Evolutionary conservation across 2,888 invertebrate genomes (phyloP).

Genomic region (Clusia tigrina): DNA sequence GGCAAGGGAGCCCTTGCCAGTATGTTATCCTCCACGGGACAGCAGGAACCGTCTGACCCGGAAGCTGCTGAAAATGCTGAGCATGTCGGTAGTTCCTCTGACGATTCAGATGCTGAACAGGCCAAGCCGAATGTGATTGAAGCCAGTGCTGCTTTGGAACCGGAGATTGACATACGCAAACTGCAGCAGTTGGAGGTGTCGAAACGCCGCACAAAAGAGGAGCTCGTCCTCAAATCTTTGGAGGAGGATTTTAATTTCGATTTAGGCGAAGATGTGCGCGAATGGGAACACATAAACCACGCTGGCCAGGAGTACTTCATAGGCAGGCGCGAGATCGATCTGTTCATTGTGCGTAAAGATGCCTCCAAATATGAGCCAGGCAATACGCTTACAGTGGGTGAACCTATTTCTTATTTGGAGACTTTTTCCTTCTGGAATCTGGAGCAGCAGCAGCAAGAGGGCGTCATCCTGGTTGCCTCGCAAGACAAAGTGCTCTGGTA

Average conservation of each 20-base stretch:
- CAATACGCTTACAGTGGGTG: conserved; percentile 35
- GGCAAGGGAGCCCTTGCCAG: conserved; percentile 28
- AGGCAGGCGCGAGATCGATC: conserved; percentile 45
- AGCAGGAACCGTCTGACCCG: too few species aligned
- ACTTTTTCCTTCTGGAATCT: conserved; percentile 53
- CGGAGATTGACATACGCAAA: conserved; percentile 46
- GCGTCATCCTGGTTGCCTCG: conserved; percentile 45
- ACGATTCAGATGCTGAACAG: not conserved
- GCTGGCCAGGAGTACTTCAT: conserved; percentile 50
- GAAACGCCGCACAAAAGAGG: conserved; percentile 54
- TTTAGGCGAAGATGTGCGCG: conserved; percentile 48
- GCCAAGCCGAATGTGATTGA: conserved; percentile 48
- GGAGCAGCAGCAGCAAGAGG: conserved; percentile 43
- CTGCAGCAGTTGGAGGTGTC: conserved; percentile 49
- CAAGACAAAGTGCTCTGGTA: conserved; percentile 52
- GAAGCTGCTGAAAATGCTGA: not conserved
- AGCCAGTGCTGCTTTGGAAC: conserved; percentile 34
- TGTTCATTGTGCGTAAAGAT: conserved; percentile 47
- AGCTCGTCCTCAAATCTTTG: conserved; percentile 52
- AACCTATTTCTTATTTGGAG: conserved; percentile 42
- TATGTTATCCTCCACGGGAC: conserved; percentile 22
- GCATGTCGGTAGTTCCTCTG: not conserved
- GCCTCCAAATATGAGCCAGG: conserved; percentile 33
- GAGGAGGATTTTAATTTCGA: conserved; percentile 54
- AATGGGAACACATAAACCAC: conserved; percentile 54